Evolutionary conservation across 2,113 vertebrate species (phyloP).

Genomic region (Cavia aperea): DNA sequence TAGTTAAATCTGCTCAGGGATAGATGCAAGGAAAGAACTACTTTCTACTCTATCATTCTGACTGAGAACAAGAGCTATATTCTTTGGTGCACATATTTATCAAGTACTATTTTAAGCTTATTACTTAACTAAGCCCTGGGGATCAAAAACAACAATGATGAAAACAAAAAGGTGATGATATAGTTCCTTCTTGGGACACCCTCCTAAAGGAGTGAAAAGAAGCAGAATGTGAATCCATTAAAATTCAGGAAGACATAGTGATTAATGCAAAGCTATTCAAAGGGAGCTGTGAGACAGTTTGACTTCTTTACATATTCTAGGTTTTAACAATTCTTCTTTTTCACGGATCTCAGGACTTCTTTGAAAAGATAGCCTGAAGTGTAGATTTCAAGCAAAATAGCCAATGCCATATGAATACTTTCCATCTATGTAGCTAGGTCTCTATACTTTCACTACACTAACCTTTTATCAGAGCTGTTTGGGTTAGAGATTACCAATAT

Average conservation of each 20-base stretch:
- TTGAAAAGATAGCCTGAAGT: neutral
- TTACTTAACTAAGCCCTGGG: neutral
- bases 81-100: slow-evolving; percentile 7
- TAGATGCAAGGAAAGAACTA: neutral
- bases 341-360: neutral
- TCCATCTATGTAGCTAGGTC: neutral
- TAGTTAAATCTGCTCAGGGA: neutral
- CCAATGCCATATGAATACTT: neutral
- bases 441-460: neutral
- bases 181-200: neutral
- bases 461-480: neutral
- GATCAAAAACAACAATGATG: neutral
- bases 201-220: neutral
- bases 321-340: slow-evolving; percentile 24
- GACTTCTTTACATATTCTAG: neutral
- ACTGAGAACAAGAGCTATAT: neutral
- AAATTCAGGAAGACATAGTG: neutral
- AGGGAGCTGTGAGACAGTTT: neutral
- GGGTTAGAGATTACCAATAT: neutral
- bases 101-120: neutral
- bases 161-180: neutral
- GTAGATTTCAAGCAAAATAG: slow-evolving; percentile 16
- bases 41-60: neutral
- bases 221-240: neutral
- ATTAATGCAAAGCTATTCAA: neutral